A percentile compares a stretch with the other conserved stretches of the same genome.
Conservation (phyloP, 2,797 vertebrate species). For the Crypturellus tataupa region DNA sequence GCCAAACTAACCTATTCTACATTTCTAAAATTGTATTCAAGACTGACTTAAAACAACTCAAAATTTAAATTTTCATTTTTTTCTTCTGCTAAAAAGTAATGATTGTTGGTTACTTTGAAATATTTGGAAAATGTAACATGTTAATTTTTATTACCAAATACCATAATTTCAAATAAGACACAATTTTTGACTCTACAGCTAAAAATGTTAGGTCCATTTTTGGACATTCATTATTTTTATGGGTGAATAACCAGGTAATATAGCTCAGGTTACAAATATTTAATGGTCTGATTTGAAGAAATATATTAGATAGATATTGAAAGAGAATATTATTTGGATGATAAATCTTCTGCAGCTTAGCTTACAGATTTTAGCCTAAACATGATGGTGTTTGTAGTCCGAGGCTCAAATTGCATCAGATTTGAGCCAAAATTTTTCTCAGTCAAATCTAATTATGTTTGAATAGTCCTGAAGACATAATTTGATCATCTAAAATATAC, state of each 20-base stretch:
- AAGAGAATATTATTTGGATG: not conserved
- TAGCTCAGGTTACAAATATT: not conserved
- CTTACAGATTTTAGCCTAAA: not conserved
- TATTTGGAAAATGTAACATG: not conserved
- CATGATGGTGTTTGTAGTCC: not conserved
- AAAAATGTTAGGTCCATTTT: not conserved
- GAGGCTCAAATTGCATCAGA: not conserved
- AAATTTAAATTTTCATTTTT: not conserved
- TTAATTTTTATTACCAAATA: not conserved
- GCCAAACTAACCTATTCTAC: not conserved
- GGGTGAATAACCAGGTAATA: not conserved
- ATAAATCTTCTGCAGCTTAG: not conserved
- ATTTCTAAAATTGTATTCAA: not conserved
- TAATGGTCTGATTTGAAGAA: not conserved
- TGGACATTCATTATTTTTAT: not conserved
- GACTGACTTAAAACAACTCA: not conserved
- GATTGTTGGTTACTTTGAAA: not conserved
- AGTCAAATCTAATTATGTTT: not conserved
- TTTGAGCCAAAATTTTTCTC: not conserved
- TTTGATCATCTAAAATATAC: not conserved
- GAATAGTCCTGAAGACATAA: not conserved
- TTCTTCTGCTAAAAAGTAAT: not conserved
- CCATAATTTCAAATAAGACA: not conserved
- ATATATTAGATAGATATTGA: not conserved
- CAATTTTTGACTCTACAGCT: not conserved